phyloP scores from a whole-genome alignment of 2,113 vertebrate genomes.

The Orthonyx spaldingii region DNA sequence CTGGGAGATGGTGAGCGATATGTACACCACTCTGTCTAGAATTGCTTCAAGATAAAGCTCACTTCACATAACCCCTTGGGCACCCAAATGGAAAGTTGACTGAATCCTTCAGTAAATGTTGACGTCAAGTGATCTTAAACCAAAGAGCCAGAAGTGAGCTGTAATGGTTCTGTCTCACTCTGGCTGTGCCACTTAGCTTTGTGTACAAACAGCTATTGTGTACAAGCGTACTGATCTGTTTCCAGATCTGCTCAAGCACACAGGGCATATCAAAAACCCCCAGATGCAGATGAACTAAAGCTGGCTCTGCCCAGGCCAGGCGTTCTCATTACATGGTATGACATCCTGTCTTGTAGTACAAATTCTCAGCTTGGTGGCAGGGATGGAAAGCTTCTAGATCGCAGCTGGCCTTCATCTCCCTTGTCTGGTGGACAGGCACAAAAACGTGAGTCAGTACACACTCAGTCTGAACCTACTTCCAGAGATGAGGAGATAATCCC shows the following conservation, averaged over 20 bases:
- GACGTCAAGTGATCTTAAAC: not conserved
- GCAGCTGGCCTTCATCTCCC: not conserved
- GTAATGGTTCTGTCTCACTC: not conserved
- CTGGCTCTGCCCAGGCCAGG: not conserved
- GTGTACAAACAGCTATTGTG: not conserved
- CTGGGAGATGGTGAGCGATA: not conserved
- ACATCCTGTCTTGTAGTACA: not conserved
- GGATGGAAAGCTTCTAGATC: not conserved
- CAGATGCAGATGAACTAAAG: not conserved
- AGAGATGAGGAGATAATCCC: not conserved
- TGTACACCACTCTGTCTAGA: not conserved
- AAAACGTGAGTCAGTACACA: not conserved
- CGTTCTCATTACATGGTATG: fast-evolving
- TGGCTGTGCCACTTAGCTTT: not conserved
- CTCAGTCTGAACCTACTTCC: not conserved
- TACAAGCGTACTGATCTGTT: not conserved
- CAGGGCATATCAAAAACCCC: not conserved
- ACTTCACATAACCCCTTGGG: not conserved
- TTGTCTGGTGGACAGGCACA: not conserved
- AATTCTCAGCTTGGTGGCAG: not conserved
- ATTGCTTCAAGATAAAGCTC: not conserved
- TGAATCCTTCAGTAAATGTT: not conserved
- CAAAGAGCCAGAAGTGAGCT: not conserved
- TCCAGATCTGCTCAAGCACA: not conserved
- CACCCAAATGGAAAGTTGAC: not conserved